These are phyloP conservation scores for Micromesistius poutassou DNA, from an alignment of 2,797 vertebrate species.

Conservation along the genomic window DNA sequence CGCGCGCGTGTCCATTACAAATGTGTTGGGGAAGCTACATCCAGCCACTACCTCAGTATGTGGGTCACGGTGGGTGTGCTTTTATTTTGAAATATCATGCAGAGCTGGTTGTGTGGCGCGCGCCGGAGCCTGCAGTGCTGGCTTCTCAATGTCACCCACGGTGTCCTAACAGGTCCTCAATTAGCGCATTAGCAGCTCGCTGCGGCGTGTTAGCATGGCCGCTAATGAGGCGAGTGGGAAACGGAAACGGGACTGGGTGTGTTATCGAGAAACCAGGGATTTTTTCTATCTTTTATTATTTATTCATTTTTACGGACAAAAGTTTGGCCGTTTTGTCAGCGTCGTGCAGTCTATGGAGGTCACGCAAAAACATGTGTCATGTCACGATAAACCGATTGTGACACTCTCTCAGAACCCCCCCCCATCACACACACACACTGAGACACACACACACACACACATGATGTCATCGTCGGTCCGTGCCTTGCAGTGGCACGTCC, in stretches of 20 bases:
- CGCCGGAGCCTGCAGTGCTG: constrained; percentile 46
- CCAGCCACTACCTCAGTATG: constrained; percentile 26
- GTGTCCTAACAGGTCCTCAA: constrained; percentile 65
- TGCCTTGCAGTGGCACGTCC: too few species aligned
- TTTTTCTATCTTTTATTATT: not conserved
- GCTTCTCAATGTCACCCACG: constrained; percentile 66
- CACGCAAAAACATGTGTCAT: too few species aligned
- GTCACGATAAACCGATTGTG: too few species aligned
- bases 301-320: not conserved
- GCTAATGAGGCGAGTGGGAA: constrained; percentile 55
- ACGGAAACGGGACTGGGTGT: not conserved
- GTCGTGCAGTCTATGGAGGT: too few species aligned
- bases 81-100: constrained; percentile 52
- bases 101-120: constrained; percentile 60
- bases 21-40: not conserved
- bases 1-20: constrained; percentile 3
- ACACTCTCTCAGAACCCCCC: too few species aligned
- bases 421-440: too few species aligned
- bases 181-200: constrained; percentile 64
- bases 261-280: not conserved
- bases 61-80: constrained; percentile 34
- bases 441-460: too few species aligned
- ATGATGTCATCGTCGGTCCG: too few species aligned
- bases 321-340: too few species aligned
- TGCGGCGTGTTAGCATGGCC: constrained; percentile 52